A percentile compares a stretch with the other conserved stretches of the same genome.
Evolutionary conservation across 2,888 invertebrate genomes (phyloP).

Genomic region (Melangyna quadrimaculata): DNA sequence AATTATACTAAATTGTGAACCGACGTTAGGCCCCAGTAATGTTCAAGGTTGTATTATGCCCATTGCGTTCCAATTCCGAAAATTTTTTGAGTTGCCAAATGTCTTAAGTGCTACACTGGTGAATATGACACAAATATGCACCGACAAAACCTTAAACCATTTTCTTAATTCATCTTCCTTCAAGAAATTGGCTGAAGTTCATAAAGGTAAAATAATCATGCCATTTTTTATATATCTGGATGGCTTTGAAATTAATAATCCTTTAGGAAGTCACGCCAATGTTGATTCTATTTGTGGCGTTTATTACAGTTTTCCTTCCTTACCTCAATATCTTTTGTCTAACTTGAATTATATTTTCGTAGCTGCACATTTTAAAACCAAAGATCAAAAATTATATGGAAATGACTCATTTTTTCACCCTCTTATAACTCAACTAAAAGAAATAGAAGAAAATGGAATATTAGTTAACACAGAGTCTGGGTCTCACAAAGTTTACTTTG

Average conservation of each 20-base stretch:
- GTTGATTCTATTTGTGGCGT: conserved; percentile 56
- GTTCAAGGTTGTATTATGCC: conserved; percentile 52
- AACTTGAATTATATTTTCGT: no score
- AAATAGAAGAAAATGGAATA: conserved; percentile 54
- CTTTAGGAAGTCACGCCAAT: conserved; percentile 58
- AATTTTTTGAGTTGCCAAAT: conserved; percentile 56
- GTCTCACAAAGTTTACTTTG: conserved; percentile 32
- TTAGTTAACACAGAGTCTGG: conserved; percentile 20
- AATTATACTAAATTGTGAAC: conserved; percentile 39
- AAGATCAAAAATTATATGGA: conserved; percentile 45
- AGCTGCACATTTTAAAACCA: conserved; percentile 48
- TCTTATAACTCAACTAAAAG: conserved; percentile 31
- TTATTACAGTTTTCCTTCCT: no score
- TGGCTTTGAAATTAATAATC: conserved; percentile 56
- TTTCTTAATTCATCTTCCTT: conserved; percentile 46
- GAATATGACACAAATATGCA: conserved; percentile 35
- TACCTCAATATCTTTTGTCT: no score
- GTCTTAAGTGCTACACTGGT: conserved; percentile 29
- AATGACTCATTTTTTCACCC: conserved; percentile 52
- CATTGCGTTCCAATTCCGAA: conserved; percentile 42
- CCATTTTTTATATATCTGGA: conserved; percentile 54
- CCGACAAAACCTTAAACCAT: background rate
- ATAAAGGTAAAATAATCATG: conserved; percentile 37
- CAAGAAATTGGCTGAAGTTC: conserved; percentile 19
- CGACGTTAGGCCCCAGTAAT: conserved; percentile 44